Evolutionary conservation across 1,140 invertebrate species (phyloP), one percentile per base, ranked within the genome.

Genomic region (Conopomorpha cramerella): DNA sequence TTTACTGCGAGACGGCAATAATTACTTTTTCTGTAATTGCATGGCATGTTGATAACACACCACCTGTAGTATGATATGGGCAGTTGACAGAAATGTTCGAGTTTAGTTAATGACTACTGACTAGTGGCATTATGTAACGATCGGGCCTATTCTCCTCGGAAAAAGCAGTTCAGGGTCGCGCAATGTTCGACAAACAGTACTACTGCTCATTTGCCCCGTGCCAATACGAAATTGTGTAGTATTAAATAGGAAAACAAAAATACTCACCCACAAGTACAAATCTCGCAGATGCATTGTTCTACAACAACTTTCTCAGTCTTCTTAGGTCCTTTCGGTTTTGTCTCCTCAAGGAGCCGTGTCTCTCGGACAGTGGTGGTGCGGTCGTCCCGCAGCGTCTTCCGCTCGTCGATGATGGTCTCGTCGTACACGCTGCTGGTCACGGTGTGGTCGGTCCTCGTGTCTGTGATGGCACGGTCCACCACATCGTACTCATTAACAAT

Each of bases 201-300:
- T n/a, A n/a, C n/a, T n/a, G n/a, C n/a, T n/a, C n/a, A n/a, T n/a
- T n/a, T n/a, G n/a, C n/a, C n/a, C n/a, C n/a, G n/a, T n/a, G n/a
- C n/a, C n/a, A n/a, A n/a, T n/a, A n/a, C n/a, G n/a, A n/a, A n/a
- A n/a, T n/a, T n/a, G n/a, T n/a, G n/a, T n/a, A n/a, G n/a, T n/a
- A n/a, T 3, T 12, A 13, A 3, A n/a, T 13, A 33, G 18, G 14
- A 17, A 17, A n/a, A 18, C 39, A 39, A 34, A 25, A 32, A 37
- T n/a, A 86, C 88, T 88, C 79, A 93, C 91, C 91, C 91, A 73
- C 91, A 93, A 55, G 90, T 93, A 62, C 91, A 93, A 27, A 93
- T 86, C 78, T 93, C 89, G 65, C 91, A 93, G 46, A 93, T 91
- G 55, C 91, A 93, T 64, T 90, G 86, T 61, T 92, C 90, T 62